Conservation (phyloP, 2,888 invertebrate genomes). For the Drosophila anceps region DNA sequence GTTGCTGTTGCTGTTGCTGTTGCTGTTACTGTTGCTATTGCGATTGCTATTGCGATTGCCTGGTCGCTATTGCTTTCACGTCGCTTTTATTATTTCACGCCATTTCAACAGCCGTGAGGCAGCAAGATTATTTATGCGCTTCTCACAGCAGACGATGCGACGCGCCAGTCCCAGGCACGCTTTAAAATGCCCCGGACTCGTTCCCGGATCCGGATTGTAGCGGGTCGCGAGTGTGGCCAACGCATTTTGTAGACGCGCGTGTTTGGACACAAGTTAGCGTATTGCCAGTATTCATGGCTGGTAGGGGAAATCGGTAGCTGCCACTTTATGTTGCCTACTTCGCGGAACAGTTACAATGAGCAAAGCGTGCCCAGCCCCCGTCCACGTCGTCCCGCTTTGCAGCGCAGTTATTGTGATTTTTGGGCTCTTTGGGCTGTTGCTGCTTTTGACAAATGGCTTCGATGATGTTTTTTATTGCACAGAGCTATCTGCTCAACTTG, state of each 20-base stretch:
- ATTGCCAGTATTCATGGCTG: slow-evolving; percentile 40
- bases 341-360: slow-evolving; percentile 58
- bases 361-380: slow-evolving; percentile 10
- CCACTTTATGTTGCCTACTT: slow-evolving; percentile 62
- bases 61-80: slow-evolving; percentile 74
- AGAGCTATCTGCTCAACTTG: slow-evolving; percentile 62
- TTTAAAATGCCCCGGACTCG: slow-evolving; percentile 59
- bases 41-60: slow-evolving; percentile 55
- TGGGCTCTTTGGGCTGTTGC: slow-evolving; percentile 45
- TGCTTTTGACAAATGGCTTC: slow-evolving; percentile 78
- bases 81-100: slow-evolving; percentile 80
- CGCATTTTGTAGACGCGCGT: slow-evolving; percentile 71
- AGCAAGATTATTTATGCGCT: slow-evolving; percentile 80
- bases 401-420: slow-evolving; percentile 73
- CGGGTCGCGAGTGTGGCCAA: slow-evolving; percentile 40
- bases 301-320: slow-evolving; percentile 46
- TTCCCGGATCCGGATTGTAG: slow-evolving; percentile 23
- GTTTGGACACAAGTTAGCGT: slow-evolving; percentile 75
- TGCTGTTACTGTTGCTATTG: slow-evolving; percentile 33
- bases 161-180: slow-evolving; percentile 52
- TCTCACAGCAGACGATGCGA: slow-evolving; percentile 47
- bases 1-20: slow-evolving; percentile 21
- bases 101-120: slow-evolving; percentile 81
- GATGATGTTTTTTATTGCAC: slow-evolving; percentile 79
- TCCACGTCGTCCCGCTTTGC: slow-evolving; percentile 3